Evolutionary conservation across 1,140 invertebrate genomes (phyloP), one percentile per base, ranked within the genome.

Genomic region (Drosophila nigrodunni): DNA sequence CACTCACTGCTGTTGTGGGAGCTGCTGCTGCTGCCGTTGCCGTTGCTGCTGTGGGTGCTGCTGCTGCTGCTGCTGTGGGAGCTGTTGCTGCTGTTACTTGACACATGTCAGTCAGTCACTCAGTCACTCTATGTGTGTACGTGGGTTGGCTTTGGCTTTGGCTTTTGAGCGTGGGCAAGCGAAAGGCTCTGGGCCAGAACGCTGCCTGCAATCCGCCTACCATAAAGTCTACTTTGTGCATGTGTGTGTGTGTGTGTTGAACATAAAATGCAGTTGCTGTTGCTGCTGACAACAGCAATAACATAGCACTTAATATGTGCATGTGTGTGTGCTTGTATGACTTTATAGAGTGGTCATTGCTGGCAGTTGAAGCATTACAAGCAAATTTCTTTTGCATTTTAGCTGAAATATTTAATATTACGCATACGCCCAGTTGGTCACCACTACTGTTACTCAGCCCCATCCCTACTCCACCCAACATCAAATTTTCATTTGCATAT

Each of bases 91-190:
- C 74, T 83, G 65, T 85, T 87, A 87, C 83, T 87, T 87, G 83
- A 87, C 83, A 87, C 85, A 88, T 87, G 83, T 82, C 83, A 82
- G 73, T 72, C 77, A 76, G 66, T 82, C 82, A 82, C 34, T 30
- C 25, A 76, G 66, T 69, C 75, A 78, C 37, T 82, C 79, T 50
- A 11, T n/a, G 37, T 54, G 43, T 39, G 21, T 30, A 5, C 6
- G 25, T 30, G 3, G 25, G 25, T 30, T 66, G 69, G 44, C 47
- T 72, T 78, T 73, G 78, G 59, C 78, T 73, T 78, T 73, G 78
- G 59, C 78, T 70, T 74, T 70, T 21, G 61, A 67, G 49, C 44
- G 52, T 49, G 59, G 50, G 30, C 57, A 57, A 71, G 55, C 64
- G 70, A 37, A 55, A 74, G 49, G 65, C 54, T 52, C 64, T 44